Base-by-base conservation (phyloP, 1,140 invertebrate genomes). In the Lasioglossum albipes region DNA sequence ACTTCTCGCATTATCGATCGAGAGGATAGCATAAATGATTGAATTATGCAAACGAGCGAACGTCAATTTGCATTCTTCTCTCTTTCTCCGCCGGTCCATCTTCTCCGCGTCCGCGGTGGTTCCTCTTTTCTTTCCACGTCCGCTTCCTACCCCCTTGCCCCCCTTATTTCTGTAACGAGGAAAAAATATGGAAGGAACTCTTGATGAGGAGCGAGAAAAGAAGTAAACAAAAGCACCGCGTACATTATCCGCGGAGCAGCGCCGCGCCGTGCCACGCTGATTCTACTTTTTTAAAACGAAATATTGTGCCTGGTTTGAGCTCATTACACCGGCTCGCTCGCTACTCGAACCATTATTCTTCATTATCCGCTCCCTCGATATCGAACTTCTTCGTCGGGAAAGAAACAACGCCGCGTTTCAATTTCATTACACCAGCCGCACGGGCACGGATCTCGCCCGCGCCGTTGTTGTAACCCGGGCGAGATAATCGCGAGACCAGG, bases 1-100 rank as follows among this genome's bases (percentile, higher is more conserved):
- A 75, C 65, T 80, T 80, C 65, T 75, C 78, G 78, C 72, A 68
- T 80, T 80, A 80, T 80, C 78, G 78, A 80, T 80, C 72, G 78
- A 20, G 31, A 22, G 57, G 65, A 68, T 80, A 66, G 78, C 78
- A 80, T 80, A 75, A 80, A 75, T 68, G 78, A 75, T 80, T 80
- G 71, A 80, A 80, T 80, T 80, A 80, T 80, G 78, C 72, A 80
- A 75, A 75, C 65, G 64, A 75, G 62, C 65, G 22, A 68, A 75
- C 64, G 67, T 68, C 72, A 75, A 80, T 75, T 75, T 75, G 42
- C 78, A 80, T 80, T 80, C 13, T 42, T 75, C 41, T 57, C 69
- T 65, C 27, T 57, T 12, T 54, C 5, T 20, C 22, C 16, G 45
- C 10, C 16, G 18, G 52, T 54, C 52, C 52, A 16, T 54, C 16